Percentiles rank a stretch among this genome's conserved stretches.
Conservation (phyloP, 1,140 invertebrate species). For the Polyergus mexicanus region DNA sequence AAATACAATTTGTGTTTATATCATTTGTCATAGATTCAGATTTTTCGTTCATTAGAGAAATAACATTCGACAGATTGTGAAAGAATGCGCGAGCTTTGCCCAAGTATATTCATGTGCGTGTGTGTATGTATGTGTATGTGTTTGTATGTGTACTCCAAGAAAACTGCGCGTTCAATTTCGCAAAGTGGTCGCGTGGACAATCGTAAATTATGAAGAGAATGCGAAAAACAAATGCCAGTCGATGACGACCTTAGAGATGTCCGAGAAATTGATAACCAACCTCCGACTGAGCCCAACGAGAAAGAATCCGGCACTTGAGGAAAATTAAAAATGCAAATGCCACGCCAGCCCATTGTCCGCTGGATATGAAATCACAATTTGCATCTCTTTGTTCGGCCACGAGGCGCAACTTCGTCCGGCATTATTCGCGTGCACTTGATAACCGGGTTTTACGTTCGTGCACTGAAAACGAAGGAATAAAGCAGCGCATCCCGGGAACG, state of each 20-base stretch:
- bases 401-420: conserved; percentile 44
- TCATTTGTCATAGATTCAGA: conserved; percentile 3
- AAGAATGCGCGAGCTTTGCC: conserved; percentile 4
- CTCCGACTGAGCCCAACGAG: conserved; percentile 86
- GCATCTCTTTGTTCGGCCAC: conserved; percentile 54
- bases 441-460: conserved; percentile 53
- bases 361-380: conserved; percentile 60
- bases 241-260: conserved; percentile 19
- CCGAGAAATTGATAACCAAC: conserved; percentile 78
- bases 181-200: conserved; percentile 61
- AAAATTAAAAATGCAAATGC: conserved; percentile 78
- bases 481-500: neutral
- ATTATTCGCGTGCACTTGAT: conserved; percentile 59
- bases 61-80: conserved; percentile 1
- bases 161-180: conserved; percentile 73
- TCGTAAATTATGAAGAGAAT: conserved; percentile 55
- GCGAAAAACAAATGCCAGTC: conserved; percentile 60
- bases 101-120: too few relatives aligned
- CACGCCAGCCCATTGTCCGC: conserved; percentile 40
- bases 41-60: neutral
- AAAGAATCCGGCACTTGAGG: conserved; percentile 90
- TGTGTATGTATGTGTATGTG: neutral
- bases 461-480: conserved; percentile 46
- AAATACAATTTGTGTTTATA: neutral
- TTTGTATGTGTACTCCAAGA: conserved; percentile 32